These are phyloP conservation scores for Ypsolopha scabrella DNA, from an alignment of 2,888 invertebrate genomes.

Conservation along the genomic window DNA sequence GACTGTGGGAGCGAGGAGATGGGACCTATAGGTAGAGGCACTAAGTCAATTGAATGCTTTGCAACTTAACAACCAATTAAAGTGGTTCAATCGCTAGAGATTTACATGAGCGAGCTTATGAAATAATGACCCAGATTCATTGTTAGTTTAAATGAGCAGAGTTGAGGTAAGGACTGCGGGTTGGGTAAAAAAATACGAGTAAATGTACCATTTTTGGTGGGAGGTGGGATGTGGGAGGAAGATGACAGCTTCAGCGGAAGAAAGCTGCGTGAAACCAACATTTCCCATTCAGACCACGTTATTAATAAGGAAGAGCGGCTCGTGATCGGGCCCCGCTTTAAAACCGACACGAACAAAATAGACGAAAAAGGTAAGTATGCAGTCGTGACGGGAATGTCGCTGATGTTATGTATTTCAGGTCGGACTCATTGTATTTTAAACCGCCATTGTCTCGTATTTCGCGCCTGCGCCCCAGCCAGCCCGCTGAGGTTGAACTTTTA, in stretches of 20 bases:
- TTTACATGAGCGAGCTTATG: no score
- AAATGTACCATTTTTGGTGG: no score
- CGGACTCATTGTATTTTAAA: slow-evolving; percentile 66
- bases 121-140: no score
- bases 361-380: slow-evolving; percentile 58
- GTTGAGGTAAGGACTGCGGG: no score
- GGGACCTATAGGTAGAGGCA: no score
- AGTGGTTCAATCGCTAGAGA: no score
- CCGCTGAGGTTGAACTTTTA: slow-evolving; percentile 13
- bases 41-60: no score
- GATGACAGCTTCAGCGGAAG: slow-evolving; percentile 8
- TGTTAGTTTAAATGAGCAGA: no score
- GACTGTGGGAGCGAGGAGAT: no score
- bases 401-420: slow-evolving; percentile 51
- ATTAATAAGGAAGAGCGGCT: slow-evolving; percentile 51
- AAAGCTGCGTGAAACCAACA: slow-evolving; percentile 17
- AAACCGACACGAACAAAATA: slow-evolving; percentile 40
- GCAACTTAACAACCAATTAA: no score
- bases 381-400: slow-evolving; percentile 65
- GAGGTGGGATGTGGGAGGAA: slow-evolving; percentile 1
- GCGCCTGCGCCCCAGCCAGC: slow-evolving; percentile 35
- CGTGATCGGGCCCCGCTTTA: slow-evolving; percentile 25
- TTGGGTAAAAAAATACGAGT: no score
- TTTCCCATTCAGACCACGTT: slow-evolving; percentile 56
- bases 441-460: slow-evolving; percentile 63